phyloP scores from a whole-genome alignment of 2,888 invertebrate genomes.

The Tipula vernalis region DNA sequence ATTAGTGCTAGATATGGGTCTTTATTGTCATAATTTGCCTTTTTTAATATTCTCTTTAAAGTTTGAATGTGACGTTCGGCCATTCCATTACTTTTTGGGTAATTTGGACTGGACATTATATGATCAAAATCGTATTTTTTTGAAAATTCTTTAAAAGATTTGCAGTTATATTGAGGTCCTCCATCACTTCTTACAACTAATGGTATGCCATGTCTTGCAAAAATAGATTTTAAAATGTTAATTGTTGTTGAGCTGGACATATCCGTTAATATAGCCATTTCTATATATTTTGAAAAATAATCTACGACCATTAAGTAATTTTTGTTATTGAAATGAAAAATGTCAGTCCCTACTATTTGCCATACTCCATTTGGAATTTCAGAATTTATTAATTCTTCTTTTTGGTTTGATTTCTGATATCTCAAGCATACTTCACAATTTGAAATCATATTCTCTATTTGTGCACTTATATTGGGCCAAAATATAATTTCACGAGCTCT shows the following conservation, averaged over 20 bases:
- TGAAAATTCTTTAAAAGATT: slow-evolving; percentile 16
- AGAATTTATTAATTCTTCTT: background rate
- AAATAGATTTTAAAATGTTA: slow-evolving; percentile 17
- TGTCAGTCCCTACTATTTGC: slow-evolving; percentile 13
- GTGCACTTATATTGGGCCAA: background rate
- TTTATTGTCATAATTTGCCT: background rate
- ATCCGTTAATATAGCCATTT: slow-evolving; percentile 15
- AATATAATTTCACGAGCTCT: background rate
- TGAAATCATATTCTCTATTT: background rate
- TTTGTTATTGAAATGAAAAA: slow-evolving; percentile 5
- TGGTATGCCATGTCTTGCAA: slow-evolving; percentile 18
- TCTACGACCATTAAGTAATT: too few relatives aligned
- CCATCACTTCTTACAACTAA: slow-evolving; percentile 16
- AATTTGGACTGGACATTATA: slow-evolving; percentile 14
- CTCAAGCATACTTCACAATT: background rate
- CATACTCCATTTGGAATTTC: background rate
- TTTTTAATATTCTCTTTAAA: too few relatives aligned
- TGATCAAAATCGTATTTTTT: slow-evolving; percentile 17
- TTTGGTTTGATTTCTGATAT: background rate
- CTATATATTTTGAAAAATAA: slow-evolving; percentile 17
- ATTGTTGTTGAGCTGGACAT: slow-evolving; percentile 13
- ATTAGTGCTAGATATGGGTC: background rate
- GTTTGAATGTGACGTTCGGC: too few relatives aligned
- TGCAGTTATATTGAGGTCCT: background rate
- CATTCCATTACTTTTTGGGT: too few relatives aligned